Percentiles rank a stretch among this genome's conserved stretches.
Conservation (phyloP, 92 coral and sea anemone genomes). For the Zoanthus sociatus region DNA sequence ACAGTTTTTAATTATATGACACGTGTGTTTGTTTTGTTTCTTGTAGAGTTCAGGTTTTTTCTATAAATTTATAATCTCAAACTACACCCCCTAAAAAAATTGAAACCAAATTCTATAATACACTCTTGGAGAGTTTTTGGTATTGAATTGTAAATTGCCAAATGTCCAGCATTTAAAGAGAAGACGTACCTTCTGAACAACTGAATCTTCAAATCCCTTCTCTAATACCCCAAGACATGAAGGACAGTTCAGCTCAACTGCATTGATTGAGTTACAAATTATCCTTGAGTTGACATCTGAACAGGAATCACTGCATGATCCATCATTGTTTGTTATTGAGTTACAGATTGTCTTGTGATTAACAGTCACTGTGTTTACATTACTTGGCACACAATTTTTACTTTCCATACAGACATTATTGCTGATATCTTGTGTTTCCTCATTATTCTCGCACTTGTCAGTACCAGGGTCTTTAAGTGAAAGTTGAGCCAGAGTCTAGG, state of each 20-base stretch:
- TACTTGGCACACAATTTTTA: neutral
- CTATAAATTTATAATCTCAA: too few relatives aligned
- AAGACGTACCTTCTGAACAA: conserved; percentile 58
- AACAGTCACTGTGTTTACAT: neutral
- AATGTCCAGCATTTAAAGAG: too few relatives aligned
- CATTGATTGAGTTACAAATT: neutral
- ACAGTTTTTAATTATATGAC: too few relatives aligned
- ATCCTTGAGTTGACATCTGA: neutral
- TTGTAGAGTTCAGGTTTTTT: too few relatives aligned
- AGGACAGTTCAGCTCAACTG: conserved; percentile 34
- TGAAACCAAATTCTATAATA: too few relatives aligned
- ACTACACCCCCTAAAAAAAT: too few relatives aligned
- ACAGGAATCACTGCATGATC: neutral
- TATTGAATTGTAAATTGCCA: too few relatives aligned
- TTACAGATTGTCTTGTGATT: neutral
- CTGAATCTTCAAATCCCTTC: conserved; percentile 38
- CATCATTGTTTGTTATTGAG: neutral
- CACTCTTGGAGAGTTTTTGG: too few relatives aligned
- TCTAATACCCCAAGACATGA: conserved; percentile 73
- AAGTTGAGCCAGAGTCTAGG: neutral
- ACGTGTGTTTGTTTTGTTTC: too few relatives aligned
- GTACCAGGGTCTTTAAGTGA: neutral
- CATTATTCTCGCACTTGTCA: neutral
- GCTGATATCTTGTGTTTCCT: neutral
- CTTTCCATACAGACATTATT: neutral